Conservation (phyloP, 1,140 invertebrate genomes). For the Hydropsyche tenuis region DNA sequence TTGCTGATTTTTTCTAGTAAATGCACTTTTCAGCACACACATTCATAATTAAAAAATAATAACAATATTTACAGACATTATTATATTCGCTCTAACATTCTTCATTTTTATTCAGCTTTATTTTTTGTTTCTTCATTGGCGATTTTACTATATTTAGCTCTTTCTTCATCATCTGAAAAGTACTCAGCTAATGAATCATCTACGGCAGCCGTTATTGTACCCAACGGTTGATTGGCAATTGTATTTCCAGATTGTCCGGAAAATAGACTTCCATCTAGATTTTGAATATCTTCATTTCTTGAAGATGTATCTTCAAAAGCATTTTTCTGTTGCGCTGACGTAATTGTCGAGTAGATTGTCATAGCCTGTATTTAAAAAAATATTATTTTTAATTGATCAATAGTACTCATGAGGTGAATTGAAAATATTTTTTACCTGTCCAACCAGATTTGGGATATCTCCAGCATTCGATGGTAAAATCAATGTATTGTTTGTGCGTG, state of each 20-base stretch:
- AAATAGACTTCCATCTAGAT: conserved; percentile 17
- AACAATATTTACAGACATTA: neutral
- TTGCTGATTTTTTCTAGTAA: conserved; percentile 6
- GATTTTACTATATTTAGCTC: conserved; percentile 44
- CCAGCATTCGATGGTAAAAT: conserved; percentile 91
- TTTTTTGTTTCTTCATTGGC: neutral
- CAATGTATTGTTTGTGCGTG: conserved; percentile 92
- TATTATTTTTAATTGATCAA: neutral
- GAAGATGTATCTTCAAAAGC: neutral
- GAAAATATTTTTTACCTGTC: conserved; percentile 69
- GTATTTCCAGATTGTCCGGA: conserved; percentile 14
- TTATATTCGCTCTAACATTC: neutral
- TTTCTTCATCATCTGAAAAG: conserved; percentile 61
- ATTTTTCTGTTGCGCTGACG: conserved; percentile 53
- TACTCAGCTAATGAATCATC: conserved; percentile 58
- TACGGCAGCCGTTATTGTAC: conserved; percentile 34
- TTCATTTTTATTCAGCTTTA: conserved; percentile 33
- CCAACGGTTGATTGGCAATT: conserved; percentile 37
- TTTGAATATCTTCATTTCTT: conserved; percentile 25
- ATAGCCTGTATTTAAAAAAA: conserved; percentile 67
- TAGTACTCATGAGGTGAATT: conserved; percentile 15
- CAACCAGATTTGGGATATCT: conserved; percentile 84
- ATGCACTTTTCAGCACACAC: conserved; percentile 8
- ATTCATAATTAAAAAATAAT: conserved; percentile 2
- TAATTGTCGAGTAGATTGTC: conserved; percentile 73